Conservation (phyloP, 2,113 vertebrate species). For the Rhipidura dahli region DNA sequence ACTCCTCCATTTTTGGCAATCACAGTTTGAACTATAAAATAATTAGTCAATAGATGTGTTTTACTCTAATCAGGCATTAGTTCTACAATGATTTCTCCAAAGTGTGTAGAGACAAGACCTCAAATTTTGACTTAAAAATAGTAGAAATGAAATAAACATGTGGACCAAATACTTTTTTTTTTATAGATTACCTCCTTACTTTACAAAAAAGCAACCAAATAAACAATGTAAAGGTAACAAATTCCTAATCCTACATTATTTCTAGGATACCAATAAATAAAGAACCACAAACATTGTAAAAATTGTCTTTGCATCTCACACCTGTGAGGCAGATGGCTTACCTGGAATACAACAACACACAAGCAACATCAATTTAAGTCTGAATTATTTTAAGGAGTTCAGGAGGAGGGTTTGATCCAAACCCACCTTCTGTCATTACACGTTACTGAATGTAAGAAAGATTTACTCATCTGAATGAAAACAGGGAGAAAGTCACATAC, state of each 20-base stretch:
- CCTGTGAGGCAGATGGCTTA: not conserved
- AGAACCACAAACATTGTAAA: not conserved
- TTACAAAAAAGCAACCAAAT: not conserved
- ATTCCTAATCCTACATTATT: not conserved
- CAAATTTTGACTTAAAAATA: not conserved
- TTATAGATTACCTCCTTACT: not conserved
- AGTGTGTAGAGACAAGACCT: not conserved
- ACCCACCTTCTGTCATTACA: not conserved
- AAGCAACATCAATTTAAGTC: not conserved
- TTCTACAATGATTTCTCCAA: not conserved
- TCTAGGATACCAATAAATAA: not conserved
- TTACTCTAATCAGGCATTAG: not conserved
- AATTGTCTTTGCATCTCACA: not conserved
- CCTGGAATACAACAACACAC: not conserved
- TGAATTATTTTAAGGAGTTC: not conserved
- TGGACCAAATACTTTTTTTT: not conserved
- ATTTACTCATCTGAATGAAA: not conserved
- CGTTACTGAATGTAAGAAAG: not conserved
- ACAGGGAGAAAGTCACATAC: not conserved
- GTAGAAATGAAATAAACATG: not conserved
- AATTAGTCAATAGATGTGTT: not conserved
- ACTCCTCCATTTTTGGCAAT: not conserved
- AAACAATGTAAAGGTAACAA: not conserved
- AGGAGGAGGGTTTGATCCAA: not conserved
- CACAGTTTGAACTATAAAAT: not conserved